Conservation (phyloP, 1,140 invertebrate genomes). For the Bicyclus anynana region DNA sequence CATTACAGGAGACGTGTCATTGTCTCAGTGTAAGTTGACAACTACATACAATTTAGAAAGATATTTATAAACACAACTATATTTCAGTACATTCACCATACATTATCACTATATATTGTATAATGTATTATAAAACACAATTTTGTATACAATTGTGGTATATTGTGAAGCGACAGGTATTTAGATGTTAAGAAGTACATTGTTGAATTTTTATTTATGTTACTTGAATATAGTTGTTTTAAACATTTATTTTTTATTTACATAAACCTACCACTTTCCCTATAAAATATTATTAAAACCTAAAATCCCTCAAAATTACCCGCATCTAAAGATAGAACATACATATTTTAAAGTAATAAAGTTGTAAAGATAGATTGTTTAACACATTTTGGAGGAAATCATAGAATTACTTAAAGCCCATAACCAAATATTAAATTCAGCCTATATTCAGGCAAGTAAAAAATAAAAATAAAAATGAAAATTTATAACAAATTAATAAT, state of each 20-base stretch:
- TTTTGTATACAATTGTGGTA: background rate
- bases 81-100: background rate
- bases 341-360: too few relatives aligned
- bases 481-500: too few relatives aligned
- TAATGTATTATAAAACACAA: background rate
- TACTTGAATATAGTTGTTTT: slow-evolving; percentile 39
- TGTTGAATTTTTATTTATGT: slow-evolving; percentile 49
- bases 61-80: background rate
- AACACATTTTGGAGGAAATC: too few relatives aligned
- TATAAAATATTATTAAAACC: too few relatives aligned
- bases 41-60: too few relatives aligned
- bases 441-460: too few relatives aligned
- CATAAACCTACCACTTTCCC: background rate
- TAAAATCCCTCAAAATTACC: too few relatives aligned
- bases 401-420: slow-evolving; percentile 12
- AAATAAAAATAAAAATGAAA: too few relatives aligned
- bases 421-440: background rate
- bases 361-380: too few relatives aligned
- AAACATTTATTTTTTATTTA: slow-evolving; percentile 14
- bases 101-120: background rate
- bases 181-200: background rate
- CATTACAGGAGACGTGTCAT: too few relatives aligned
- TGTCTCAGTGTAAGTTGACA: too few relatives aligned
- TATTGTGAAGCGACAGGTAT: background rate
- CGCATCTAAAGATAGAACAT: too few relatives aligned